phyloP scores from a whole-genome alignment of 2,113 vertebrate genomes.

The Eonycteris spelaea region DNA sequence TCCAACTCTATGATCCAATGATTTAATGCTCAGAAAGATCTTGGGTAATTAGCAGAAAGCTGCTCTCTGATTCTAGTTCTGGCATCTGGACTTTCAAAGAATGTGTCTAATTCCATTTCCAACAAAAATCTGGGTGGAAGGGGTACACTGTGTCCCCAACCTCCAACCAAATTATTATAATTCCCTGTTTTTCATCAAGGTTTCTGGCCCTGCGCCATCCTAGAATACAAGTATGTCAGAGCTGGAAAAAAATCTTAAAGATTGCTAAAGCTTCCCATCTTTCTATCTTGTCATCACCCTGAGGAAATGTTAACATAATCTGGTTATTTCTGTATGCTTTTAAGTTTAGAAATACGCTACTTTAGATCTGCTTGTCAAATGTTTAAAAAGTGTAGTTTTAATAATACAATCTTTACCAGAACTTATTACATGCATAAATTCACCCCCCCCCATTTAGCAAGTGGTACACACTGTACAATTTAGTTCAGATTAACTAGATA shows the following conservation, averaged over 20 bases:
- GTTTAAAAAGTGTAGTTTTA: not conserved
- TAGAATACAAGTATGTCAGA: not conserved
- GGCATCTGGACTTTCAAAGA: not conserved
- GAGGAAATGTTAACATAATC: not conserved
- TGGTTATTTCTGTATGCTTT: not conserved
- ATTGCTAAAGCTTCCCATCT: not conserved
- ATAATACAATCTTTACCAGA: not conserved
- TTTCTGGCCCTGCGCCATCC: not conserved
- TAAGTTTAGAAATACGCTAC: not conserved
- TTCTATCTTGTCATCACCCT: not conserved
- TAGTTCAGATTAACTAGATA: not conserved
- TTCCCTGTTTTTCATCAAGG: not conserved
- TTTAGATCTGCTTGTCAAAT: not conserved
- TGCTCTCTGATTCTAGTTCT: not conserved
- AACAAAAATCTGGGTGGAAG: not conserved
- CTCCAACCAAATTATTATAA: not conserved
- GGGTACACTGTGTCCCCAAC: accelerated
- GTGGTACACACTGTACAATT: not conserved
- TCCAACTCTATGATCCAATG: not conserved
- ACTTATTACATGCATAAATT: not conserved
- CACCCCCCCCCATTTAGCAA: not conserved
- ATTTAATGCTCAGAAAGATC: not conserved
- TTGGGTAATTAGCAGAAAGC: not conserved
- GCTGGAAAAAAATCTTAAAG: not conserved
- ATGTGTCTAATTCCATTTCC: not conserved